Evolutionary conservation across 2,888 invertebrate genomes (phyloP).

Genomic region (Agrilus mali): DNA sequence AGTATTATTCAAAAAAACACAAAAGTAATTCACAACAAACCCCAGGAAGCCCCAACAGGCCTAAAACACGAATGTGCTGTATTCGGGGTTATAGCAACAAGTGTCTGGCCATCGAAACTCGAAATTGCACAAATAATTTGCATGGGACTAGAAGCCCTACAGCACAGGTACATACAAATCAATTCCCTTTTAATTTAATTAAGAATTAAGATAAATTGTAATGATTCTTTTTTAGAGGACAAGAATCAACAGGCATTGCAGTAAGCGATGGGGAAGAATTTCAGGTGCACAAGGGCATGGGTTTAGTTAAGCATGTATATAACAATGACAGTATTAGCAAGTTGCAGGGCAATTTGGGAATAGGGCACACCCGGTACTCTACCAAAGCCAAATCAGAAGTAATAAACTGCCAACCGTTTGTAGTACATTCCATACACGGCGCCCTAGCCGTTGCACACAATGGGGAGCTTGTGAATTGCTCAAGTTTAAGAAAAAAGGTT

Average conservation of each 20-base stretch:
- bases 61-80: constrained; percentile 87
- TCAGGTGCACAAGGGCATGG: constrained; percentile 85
- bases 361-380: constrained; percentile 95
- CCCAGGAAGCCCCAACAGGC: not conserved
- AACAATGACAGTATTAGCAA: constrained; percentile 77
- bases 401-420: constrained; percentile 95
- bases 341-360: constrained; percentile 78
- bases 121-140: constrained; percentile 86
- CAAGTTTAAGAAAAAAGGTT: constrained; percentile 76
- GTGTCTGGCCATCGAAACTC: constrained; percentile 64
- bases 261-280: constrained; percentile 79
- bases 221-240: constrained; percentile 53
- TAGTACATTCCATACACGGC: constrained; percentile 94
- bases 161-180: constrained; percentile 57
- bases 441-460: constrained; percentile 93
- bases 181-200: not conserved
- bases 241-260: constrained; percentile 95
- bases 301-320: constrained; percentile 87
- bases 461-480: constrained; percentile 92
- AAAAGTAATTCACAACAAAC: too few relatives aligned
- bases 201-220: not conserved
- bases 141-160: constrained; percentile 79
- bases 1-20: too few relatives aligned
- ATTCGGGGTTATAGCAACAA: constrained; percentile 83
- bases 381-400: constrained; percentile 92